Evolutionary conservation across 23 tunicate species (phyloP), one percentile per base, ranked within the genome.

Genomic region (Styela clava): DNA sequence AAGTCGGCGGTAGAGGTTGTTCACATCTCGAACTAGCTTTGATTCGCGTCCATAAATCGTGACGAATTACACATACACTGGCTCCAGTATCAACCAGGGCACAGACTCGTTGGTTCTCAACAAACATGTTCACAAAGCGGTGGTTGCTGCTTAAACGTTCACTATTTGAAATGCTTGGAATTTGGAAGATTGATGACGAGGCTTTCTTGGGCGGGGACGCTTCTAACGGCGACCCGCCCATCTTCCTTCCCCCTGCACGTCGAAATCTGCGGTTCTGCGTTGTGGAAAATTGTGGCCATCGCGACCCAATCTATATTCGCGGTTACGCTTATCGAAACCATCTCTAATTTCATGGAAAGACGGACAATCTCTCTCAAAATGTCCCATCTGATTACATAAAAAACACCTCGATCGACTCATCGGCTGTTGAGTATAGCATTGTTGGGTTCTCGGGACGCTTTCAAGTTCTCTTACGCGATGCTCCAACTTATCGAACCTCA

Each of bases 11-110:
- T 12, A 44, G 12, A 44, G 56, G 56, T 44, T 44, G 7, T 12
- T 5, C 12, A 12, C 56, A 44, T 44, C 9, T 44, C 12, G 7
- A 5, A 5, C 56, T 44, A 5, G 7, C 12, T 5, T 7, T 44
- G 56, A 7, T 44, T 12, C 7, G 56, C 56, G 12, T 44, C 56
- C 56, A 44, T 5, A 44, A 5, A 44, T 44, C 33, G 9, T 24
- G 44, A 51, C 33, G 68, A 1, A 79, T 51, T 16, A 64, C 27
- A 19, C 28, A 51, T 2, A 79, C 24, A 9, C 35, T 22, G 25
- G 73, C 73, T 5, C 73, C 73, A 29, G 73, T 30, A 61, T 79
- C 73, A 16, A 79, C 83, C 2, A 31, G 63, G 9, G 81, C 81
- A 29, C 65, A 52, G 12, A 77, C 81, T 31, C 32, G 56, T 16